phyloP scores from a whole-genome alignment of 2,113 vertebrate genomes.

The Petroica traversi region DNA sequence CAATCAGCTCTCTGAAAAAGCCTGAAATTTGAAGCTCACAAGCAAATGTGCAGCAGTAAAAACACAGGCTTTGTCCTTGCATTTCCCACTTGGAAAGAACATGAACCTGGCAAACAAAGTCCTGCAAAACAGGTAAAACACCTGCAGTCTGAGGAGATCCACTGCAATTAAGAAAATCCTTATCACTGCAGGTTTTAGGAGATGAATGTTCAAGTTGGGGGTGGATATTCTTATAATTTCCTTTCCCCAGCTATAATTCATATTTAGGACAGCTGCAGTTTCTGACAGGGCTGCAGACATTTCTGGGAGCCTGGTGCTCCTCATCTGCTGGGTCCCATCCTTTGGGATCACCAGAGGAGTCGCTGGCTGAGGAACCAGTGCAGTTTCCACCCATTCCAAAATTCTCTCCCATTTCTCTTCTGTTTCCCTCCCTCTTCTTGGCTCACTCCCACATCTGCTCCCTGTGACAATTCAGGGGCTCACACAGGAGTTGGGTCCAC shows the following conservation, averaged over 20 bases:
- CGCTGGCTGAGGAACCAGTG: neutral
- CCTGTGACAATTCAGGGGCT: neutral
- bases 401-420: neutral
- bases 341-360: accelerated
- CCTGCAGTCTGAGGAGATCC: neutral
- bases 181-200: neutral
- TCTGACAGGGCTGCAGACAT: neutral
- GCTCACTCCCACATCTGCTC: neutral
- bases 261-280: neutral
- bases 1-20: neutral
- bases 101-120: neutral
- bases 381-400: neutral
- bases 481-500: neutral
- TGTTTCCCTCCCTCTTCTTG: neutral
- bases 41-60: neutral
- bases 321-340: neutral
- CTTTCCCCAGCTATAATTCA: neutral
- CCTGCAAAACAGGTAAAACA: neutral
- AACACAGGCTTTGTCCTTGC: neutral
- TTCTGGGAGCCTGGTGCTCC: neutral
- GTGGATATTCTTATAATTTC: neutral
- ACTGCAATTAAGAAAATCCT: neutral
- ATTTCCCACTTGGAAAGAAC: neutral
- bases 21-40: neutral
- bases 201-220: neutral